Base-by-base conservation (phyloP, 2,113 vertebrate genomes). In the Eulacestoma nigropectus region DNA sequence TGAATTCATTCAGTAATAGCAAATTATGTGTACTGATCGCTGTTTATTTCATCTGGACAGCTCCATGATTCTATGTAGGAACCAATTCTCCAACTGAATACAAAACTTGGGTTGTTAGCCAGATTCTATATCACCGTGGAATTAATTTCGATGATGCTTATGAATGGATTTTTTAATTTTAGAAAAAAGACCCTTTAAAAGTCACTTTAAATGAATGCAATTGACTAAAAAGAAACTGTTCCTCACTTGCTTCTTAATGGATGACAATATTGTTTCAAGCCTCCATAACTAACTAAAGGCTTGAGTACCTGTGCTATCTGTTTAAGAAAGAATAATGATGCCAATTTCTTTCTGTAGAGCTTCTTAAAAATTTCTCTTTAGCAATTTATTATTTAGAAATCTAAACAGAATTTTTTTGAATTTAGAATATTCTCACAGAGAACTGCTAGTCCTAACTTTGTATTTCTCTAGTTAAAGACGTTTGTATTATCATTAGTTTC, bases 271-370 rank as follows among this genome's bases (percentile, higher is more conserved):
- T 75, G 39, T 56, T 87, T 86, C 72, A 90, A 92, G 10, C 21
- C 8, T 90, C 27, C 27, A 27, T 37, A 90, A 89, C 53, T 56
- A 80, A 44, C 53, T 75, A 81, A 84, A 78, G 23, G 11, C 49
- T 74, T 49, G 18, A 76, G 16, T 80, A 35, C 16, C 23, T 67
- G 35, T 32, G 30, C 5, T 86, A n/a, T 84, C 76, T 89, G 50
- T 67, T 95, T 67, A 95, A 95, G 60, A 90, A 89, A 82, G 52
- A 78, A 52, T 72, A 87, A 94, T 64, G 49, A 74, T 52, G 16
- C 27, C 30, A 47, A 22, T 74, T 93, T 87, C 42, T 85, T 93
- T 56, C 29, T 27, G 25, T 11, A 78, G 44, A 68, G 7, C 35
- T 78, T 67, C 76, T 70, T 84, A 63, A 87, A 91, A 89, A 63